Percentiles rank a stretch among this genome's conserved stretches.
phyloP scores from a whole-genome alignment of 2,113 vertebrate genomes.

The Garra rufa region DNA sequence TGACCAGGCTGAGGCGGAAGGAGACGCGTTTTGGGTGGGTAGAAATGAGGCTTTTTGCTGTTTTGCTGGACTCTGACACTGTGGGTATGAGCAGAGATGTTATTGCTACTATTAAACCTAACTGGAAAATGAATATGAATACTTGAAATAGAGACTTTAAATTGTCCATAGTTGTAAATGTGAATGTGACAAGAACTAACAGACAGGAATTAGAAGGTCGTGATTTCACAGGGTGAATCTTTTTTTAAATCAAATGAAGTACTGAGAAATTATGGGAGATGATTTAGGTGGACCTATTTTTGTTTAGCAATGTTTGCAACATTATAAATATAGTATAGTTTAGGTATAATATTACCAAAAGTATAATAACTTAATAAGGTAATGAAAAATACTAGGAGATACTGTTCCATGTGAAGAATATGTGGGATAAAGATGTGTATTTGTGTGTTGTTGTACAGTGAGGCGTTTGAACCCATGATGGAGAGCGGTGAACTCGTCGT shows the following conservation, averaged over 20 bases:
- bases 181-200: not conserved
- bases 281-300: not conserved
- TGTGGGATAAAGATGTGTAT: not conserved
- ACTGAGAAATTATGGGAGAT: not conserved
- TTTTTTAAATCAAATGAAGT: not conserved
- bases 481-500: slow-evolving; percentile 90
- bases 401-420: not conserved
- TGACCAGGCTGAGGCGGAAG: slow-evolving; percentile 83
- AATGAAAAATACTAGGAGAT: not conserved
- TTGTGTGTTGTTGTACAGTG: slow-evolving; percentile 69
- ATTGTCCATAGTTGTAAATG: too few relatives aligned
- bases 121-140: not conserved
- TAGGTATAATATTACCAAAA: not conserved
- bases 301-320: not conserved
- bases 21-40: slow-evolving; percentile 89
- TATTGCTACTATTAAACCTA: not conserved
- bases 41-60: slow-evolving; percentile 5
- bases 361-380: not conserved
- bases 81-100: not conserved
- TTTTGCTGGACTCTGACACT: not conserved
- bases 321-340: not conserved
- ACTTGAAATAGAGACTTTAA: not conserved
- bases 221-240: not conserved
- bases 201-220: not conserved
- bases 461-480: slow-evolving; percentile 88